Evolutionary conservation across 1,140 invertebrate genomes (phyloP).

Genomic region (Centruroides sculpturatus): DNA sequence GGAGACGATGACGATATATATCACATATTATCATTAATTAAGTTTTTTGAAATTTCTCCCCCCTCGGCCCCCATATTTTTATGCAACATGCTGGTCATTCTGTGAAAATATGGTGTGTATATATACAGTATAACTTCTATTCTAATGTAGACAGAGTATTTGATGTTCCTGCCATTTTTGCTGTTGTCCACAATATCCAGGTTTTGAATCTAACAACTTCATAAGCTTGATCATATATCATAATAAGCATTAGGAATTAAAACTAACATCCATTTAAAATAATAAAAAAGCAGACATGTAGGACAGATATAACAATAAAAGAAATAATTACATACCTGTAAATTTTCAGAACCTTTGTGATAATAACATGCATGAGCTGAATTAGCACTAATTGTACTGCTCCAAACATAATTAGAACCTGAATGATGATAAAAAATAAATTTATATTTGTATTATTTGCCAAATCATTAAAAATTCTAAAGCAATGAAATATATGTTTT

Average conservation of each 20-base stretch:
- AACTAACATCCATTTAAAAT: background rate
- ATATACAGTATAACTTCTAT: no score
- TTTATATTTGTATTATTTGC: background rate
- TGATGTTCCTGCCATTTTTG: no score
- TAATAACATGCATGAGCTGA: slow-evolving; percentile 83
- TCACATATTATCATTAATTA: no score
- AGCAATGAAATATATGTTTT: no score
- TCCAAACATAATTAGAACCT: slow-evolving; percentile 39
- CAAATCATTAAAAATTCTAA: no score
- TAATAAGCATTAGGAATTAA: background rate
- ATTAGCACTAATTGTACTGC: slow-evolving; percentile 60
- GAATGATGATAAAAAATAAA: slow-evolving; percentile 3
- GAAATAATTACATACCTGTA: slow-evolving; percentile 46
- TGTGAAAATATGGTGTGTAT: no score
- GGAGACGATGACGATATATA: no score
- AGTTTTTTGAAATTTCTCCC: no score
- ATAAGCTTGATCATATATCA: background rate
- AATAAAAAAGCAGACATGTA: background rate
- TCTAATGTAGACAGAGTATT: no score
- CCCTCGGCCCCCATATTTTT: no score
- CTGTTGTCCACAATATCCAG: no score
- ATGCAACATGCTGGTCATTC: no score
- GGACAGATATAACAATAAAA: background rate
- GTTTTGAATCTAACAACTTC: background rate
- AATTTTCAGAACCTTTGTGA: slow-evolving; percentile 80